A percentile compares a stretch with the other conserved stretches of the same genome.
These are phyloP conservation scores for Phycodurus eques DNA, from an alignment of 2,113 vertebrate species.

Conservation along the genomic window DNA sequence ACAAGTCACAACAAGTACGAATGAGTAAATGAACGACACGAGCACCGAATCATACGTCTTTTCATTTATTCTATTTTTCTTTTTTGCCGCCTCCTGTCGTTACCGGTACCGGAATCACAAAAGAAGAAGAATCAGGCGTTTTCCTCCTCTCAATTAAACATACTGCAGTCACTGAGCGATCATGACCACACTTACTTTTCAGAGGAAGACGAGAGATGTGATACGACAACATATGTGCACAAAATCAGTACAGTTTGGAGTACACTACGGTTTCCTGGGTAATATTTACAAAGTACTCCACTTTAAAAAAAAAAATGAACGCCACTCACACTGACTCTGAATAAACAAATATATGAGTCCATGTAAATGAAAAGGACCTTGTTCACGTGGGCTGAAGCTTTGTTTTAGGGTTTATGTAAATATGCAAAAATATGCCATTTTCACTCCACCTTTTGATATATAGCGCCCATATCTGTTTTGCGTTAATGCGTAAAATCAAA, in stretches of 20 bases:
- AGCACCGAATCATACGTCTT: not conserved
- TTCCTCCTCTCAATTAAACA: too few relatives aligned
- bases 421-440: constrained; percentile 14
- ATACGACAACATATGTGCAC: not conserved
- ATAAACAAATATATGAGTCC: constrained; percentile 10
- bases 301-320: not conserved
- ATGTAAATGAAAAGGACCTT: constrained; percentile 14
- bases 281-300: not conserved
- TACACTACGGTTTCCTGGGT: too few relatives aligned
- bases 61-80: not conserved
- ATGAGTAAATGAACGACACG: constrained; percentile 32
- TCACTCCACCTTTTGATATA: not conserved
- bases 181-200: not conserved
- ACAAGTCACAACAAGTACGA: constrained; percentile 39
- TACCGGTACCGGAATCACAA: too few relatives aligned
- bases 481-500: not conserved
- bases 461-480: not conserved
- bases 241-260: too few relatives aligned
- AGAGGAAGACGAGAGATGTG: not conserved
- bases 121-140: too few relatives aligned
- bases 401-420: constrained; percentile 2
- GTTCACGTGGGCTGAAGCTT: not conserved
- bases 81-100: too few relatives aligned
- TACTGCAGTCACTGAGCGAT: not conserved
- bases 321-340: constrained; percentile 13